phyloP scores from a whole-genome alignment of 2,888 invertebrate species.

The Malthinus seriepunctatus region DNA sequence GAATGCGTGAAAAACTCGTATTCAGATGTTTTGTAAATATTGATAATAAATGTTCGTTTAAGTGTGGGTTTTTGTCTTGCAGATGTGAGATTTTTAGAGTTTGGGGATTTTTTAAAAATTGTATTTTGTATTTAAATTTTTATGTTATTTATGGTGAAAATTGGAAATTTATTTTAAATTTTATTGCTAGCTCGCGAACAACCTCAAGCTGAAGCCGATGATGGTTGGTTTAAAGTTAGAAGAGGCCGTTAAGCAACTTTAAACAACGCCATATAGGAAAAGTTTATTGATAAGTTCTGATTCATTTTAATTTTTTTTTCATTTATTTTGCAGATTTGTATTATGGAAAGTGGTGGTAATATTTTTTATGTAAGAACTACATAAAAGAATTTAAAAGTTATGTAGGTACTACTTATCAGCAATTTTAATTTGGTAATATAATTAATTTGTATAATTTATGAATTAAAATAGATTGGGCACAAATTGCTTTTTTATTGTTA shows the following conservation, averaged over 20 bases:
- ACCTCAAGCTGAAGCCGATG: slow-evolving; percentile 44
- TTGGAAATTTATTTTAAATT: background rate
- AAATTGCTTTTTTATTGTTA: too few species aligned
- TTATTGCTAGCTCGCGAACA: slow-evolving; percentile 41
- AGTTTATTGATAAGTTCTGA: background rate
- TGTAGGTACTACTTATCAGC: too few species aligned
- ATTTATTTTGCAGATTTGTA: slow-evolving; percentile 38
- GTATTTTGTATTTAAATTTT: background rate
- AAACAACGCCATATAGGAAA: slow-evolving; percentile 10
- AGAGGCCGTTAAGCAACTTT: slow-evolving; percentile 41
- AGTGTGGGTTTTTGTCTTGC: too few species aligned
- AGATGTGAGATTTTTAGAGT: too few species aligned
- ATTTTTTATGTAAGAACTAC: slow-evolving; percentile 1
- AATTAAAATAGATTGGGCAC: background rate
- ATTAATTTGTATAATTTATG: background rate
- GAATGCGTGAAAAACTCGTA: too few species aligned
- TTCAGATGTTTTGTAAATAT: too few species aligned
- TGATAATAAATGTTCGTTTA: too few species aligned
- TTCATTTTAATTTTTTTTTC: slow-evolving; percentile 16
- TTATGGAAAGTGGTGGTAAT: slow-evolving; percentile 39
- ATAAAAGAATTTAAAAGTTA: background rate
- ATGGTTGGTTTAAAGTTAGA: slow-evolving; percentile 48
- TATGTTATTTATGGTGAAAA: background rate
- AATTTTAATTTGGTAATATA: too few species aligned
- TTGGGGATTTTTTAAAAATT: too few species aligned